Conservation (phyloP, 2,113 vertebrate species). For the Strix uralensis region DNA sequence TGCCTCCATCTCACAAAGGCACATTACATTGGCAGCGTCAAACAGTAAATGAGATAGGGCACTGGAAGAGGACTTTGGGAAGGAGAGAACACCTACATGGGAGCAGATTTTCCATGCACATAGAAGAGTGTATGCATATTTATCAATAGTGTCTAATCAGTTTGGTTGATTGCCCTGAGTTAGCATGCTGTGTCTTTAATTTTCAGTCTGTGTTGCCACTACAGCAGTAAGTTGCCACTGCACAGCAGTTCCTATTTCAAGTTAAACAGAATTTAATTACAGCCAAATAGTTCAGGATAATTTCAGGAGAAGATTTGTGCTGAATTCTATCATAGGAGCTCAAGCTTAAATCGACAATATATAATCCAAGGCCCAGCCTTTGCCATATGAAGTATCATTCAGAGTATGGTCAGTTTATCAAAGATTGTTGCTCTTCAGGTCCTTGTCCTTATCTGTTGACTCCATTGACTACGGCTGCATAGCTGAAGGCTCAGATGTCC, state of each 20-base stretch:
- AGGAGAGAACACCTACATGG: background rate
- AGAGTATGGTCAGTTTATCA: background rate
- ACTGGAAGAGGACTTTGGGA: background rate
- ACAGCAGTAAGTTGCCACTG: background rate
- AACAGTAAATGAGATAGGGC: background rate
- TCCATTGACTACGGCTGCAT: background rate
- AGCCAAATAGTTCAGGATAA: background rate
- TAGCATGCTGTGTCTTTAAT: background rate
- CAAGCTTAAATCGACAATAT: background rate
- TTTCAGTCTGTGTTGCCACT: background rate
- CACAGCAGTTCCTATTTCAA: background rate
- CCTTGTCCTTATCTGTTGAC: background rate
- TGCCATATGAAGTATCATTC: background rate
- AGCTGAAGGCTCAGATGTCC: background rate
- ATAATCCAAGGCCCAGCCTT: background rate
- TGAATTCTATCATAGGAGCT: background rate
- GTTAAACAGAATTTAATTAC: background rate
- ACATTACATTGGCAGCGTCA: background rate
- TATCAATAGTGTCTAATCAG: background rate
- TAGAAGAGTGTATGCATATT: background rate
- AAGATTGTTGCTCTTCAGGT: background rate
- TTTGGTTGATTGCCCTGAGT: background rate
- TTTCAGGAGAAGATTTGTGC: background rate
- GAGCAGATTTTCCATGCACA: background rate
- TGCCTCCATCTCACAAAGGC: background rate